Evolutionary conservation across 2,888 invertebrate genomes (phyloP), one percentile per base, ranked within the genome.

Genomic region (Dolomedes plantarius): DNA sequence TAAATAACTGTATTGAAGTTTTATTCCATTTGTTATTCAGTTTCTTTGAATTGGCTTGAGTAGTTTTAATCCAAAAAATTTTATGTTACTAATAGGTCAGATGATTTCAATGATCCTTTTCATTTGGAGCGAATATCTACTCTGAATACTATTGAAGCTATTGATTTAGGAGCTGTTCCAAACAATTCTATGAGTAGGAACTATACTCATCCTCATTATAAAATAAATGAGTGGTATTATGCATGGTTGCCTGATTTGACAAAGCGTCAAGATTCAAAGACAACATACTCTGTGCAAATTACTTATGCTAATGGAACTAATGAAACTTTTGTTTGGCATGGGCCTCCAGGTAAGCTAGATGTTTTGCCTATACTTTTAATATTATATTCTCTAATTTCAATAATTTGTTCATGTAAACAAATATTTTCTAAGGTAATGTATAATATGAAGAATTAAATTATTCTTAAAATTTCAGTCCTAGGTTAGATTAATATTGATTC

Each of bases 91-190:
- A 91, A 36, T 89, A 93, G 97, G 87, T 94, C 95, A 36, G 97
- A 98, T 91, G 97, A 98, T 91, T 98, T 97, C 90, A 97, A 97
- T 91, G 98, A 99, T 91, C 98, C 98, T 0, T 97, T 98, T 76
- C 98, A 98, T 92, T 92, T 96, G 89, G 96, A 98, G 91, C 94
- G 98, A 91, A 97, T 98, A 89, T 98, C 98, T 0, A 98, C 98
- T 0, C 93, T 98, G 90, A 97, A 97, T 90, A 98, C 98, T 0
- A 97, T 98, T 89, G 94, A 94, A 87, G 94, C 96, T 0, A 94
- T 94, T 89, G 97, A 98, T 93, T 93, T 97, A 77, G 97, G 97
- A 31, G 96, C 97, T 0, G 94, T 96, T 90, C 94, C 95, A 0
- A 93, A 94, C 0, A 95, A 95, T 5, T 96, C 96, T 67, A 92